Percentiles rank a stretch among this genome's conserved stretches.
These are phyloP conservation scores for Dicranocentrus wangi DNA, from an alignment of 2,888 invertebrate species.

Conservation along the genomic window DNA sequence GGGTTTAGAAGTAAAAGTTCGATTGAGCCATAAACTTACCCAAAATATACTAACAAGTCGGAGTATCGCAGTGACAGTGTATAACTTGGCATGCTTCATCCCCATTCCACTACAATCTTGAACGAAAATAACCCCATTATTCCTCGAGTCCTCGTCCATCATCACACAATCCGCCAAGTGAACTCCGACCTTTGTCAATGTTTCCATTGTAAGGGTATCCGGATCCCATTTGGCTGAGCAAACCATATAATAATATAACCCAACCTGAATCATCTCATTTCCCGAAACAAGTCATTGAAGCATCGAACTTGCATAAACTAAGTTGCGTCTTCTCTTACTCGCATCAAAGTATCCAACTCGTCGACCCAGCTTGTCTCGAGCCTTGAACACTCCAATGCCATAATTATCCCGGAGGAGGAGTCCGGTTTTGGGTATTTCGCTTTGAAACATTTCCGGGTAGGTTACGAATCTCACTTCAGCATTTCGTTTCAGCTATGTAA, in stretches of 20 bases:
- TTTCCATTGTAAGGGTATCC: conserved; percentile 9
- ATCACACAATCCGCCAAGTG: conserved; percentile 9
- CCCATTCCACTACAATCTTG: conserved; percentile 44
- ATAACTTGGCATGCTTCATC: conserved; percentile 37
- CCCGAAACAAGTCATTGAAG: no score
- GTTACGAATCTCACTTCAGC: background rate
- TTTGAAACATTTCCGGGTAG: background rate
- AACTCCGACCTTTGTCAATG: background rate
- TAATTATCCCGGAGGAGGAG: no score
- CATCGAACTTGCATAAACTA: no score
- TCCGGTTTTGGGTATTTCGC: background rate
- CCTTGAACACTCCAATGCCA: background rate
- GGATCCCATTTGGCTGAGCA: background rate
- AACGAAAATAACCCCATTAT: conserved; percentile 36
- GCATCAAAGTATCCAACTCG: background rate
- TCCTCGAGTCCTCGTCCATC: conserved; percentile 3
- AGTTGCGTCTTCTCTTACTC: no score
- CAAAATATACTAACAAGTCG: conserved; percentile 36
- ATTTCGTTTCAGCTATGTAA: background rate
- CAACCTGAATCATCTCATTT: no score
- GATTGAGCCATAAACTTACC: conserved; percentile 36
- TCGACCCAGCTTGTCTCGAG: background rate
- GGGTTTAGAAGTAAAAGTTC: no score
- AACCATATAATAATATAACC: no score
- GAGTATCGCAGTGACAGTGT: conserved; percentile 22